These are phyloP conservation scores for Lonchura striata DNA, from an alignment of 2,113 vertebrate genomes.

Conservation along the genomic window DNA sequence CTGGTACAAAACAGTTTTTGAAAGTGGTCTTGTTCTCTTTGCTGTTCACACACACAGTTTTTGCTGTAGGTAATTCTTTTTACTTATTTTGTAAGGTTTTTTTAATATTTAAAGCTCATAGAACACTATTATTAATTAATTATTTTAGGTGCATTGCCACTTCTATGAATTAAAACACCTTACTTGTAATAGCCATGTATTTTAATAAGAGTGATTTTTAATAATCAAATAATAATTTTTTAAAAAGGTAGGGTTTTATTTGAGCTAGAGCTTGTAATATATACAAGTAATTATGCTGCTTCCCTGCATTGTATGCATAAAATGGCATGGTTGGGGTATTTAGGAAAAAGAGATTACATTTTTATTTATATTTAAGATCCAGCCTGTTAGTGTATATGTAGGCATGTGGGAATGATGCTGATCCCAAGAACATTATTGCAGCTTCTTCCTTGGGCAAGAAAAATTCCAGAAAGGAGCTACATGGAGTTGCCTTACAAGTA, in stretches of 20 bases:
- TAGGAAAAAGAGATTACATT: neutral
- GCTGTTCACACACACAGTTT: neutral
- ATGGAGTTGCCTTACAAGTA: neutral
- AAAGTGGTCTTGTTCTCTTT: neutral
- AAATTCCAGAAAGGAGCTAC: neutral
- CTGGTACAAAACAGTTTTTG: neutral
- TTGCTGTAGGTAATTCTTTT: neutral
- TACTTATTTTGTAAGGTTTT: neutral
- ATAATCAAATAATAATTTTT: neutral
- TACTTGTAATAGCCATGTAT: neutral
- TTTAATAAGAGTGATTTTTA: neutral
- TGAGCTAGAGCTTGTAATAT: neutral
- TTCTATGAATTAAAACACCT: neutral
- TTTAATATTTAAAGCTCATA: neutral
- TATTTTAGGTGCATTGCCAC: neutral
- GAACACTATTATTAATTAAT: neutral
- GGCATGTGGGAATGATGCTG: neutral
- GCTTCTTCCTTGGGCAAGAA: neutral
- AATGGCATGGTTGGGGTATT: neutral
- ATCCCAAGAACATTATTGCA: neutral
- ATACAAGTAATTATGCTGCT: neutral
- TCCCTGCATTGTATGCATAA: neutral
- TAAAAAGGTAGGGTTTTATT: accelerated
- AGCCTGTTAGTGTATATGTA: neutral
- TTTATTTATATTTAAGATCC: neutral